A percentile compares a stretch with the other conserved stretches of the same genome.
Evolutionary conservation across 2,797 vertebrate species (phyloP).

Genomic region (Bufotes viridis): DNA sequence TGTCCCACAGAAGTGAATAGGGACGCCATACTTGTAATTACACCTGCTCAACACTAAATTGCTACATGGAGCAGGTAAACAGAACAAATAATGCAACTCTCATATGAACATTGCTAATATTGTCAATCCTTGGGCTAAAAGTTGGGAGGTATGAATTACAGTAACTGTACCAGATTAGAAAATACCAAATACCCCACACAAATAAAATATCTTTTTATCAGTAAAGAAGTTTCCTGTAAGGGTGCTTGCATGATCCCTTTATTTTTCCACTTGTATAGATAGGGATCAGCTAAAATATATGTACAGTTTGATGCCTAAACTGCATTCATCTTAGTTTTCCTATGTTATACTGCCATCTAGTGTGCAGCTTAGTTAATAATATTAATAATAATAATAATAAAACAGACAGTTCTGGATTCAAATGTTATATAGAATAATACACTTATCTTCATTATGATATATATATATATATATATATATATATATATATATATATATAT

Average conservation of each 20-base stretch:
- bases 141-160: background rate
- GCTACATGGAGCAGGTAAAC: no score
- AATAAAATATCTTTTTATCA: background rate
- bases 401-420: background rate
- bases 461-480: no score
- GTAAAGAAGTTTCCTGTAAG: background rate
- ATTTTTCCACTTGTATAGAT: background rate
- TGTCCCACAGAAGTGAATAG: no score
- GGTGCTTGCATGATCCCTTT: background rate
- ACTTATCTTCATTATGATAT: no score
- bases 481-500: no score
- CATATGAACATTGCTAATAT: no score
- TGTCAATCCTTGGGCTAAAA: no score
- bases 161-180: background rate
- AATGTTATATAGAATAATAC: no score
- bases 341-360: slow-evolving; percentile 26
- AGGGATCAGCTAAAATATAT: background rate
- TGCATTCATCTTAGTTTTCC: background rate
- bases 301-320: background rate
- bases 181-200: background rate
- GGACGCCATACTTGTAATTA: no score
- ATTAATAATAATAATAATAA: no score
- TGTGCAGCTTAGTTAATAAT: background rate
- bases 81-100: no score
- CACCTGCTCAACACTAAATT: no score